A percentile compares a stretch with the other conserved stretches of the same genome.
These are phyloP conservation scores for Orientallactaga sibirica DNA, from an alignment of 2,797 vertebrate genomes.

Conservation along the genomic window DNA sequence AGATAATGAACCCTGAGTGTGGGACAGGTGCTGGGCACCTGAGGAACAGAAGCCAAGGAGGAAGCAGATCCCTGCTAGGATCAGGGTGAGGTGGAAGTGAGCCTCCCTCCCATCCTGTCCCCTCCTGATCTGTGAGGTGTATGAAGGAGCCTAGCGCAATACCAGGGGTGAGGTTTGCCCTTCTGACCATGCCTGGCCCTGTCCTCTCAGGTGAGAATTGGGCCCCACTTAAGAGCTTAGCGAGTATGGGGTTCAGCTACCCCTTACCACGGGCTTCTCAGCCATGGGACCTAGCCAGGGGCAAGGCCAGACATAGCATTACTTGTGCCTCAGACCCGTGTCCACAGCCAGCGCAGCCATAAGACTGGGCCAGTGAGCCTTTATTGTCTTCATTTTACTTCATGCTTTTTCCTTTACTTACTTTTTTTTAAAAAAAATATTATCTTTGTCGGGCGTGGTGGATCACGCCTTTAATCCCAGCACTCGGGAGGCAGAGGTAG, in stretches of 20 bases:
- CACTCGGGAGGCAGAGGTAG: too few species aligned
- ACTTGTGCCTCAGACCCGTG: neutral
- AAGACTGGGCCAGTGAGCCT: neutral
- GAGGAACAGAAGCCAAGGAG: neutral
- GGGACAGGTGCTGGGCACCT: neutral
- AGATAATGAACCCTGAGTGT: neutral
- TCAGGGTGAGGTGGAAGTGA: constrained; percentile 72
- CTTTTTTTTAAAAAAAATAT: too few species aligned
- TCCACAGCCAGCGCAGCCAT: neutral
- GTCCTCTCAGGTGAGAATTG: neutral
- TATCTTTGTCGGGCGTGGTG: too few species aligned
- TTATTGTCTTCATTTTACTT: constrained; percentile 40
- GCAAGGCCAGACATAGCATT: constrained; percentile 30
- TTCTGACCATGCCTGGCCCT: neutral
- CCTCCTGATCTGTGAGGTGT: neutral
- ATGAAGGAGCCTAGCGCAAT: neutral
- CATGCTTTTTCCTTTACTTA: constrained; percentile 35
- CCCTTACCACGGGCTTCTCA: neutral
- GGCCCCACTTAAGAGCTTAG: neutral
- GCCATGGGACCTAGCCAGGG: constrained; percentile 5
- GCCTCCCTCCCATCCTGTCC: constrained; percentile 37
- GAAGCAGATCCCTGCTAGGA: neutral
- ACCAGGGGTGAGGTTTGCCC: neutral
- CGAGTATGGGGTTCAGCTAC: constrained; percentile 38
- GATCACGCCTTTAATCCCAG: too few species aligned